phyloP scores from a whole-genome alignment of 1,140 invertebrate genomes.

The Trichonephila clavata region DNA sequence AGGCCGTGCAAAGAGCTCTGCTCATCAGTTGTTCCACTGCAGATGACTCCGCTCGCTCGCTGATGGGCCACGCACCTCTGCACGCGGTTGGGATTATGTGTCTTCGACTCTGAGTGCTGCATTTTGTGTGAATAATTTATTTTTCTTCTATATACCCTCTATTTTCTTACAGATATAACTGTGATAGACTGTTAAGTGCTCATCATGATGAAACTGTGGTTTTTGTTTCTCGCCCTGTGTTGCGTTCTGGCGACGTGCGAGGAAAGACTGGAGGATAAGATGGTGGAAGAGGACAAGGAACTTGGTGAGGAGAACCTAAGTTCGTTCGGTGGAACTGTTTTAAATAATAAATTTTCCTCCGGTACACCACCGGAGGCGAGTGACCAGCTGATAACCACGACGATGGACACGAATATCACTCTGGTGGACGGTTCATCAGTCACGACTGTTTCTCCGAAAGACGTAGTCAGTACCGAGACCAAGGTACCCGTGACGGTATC shows the following conservation, averaged over 20 bases:
- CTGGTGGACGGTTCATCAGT: not conserved
- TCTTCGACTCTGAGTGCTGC: slow-evolving; percentile 2
- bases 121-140: slow-evolving; percentile 1
- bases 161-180: slow-evolving; percentile 6
- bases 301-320: not conserved
- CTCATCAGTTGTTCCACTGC: not conserved
- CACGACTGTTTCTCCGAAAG: not conserved
- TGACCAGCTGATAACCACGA: not conserved
- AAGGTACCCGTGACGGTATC: not conserved
- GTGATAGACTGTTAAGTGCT: not conserved
- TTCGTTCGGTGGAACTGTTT: not conserved
- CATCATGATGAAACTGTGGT: not conserved
- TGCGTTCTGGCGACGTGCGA: not conserved
- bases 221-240: not conserved
- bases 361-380: not conserved
- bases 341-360: not conserved
- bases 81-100: slow-evolving; percentile 1
- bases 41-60: not conserved
- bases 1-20: not conserved
- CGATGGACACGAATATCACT: not conserved
- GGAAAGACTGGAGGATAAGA: not conserved
- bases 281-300: slow-evolving; percentile 21
- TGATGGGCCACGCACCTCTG: slow-evolving; percentile 9
- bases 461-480: not conserved
- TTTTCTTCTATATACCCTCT: not conserved